Evolutionary conservation across 2,113 vertebrate genomes (phyloP).

Genomic region (Apistogramma diplotaenia): DNA sequence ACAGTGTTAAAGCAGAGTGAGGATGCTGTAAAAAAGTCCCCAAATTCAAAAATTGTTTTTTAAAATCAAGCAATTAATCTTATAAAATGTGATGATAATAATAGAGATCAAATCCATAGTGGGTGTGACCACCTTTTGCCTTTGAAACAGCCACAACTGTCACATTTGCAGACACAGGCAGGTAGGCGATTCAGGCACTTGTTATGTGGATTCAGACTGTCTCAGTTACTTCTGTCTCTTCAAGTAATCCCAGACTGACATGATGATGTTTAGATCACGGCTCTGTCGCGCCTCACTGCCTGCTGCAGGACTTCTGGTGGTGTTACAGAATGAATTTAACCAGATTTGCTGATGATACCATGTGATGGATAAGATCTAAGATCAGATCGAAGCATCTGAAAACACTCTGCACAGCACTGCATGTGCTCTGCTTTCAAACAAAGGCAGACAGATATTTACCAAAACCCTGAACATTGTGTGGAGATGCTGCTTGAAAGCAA

Average conservation of each 20-base stretch:
- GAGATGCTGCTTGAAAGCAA: not conserved
- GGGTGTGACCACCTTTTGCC: no score
- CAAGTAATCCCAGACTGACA: not conserved
- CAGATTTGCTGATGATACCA: not conserved
- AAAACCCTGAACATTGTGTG: not conserved
- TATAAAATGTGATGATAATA: no score
- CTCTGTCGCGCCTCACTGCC: not conserved
- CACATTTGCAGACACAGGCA: no score
- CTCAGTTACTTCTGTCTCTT: not conserved
- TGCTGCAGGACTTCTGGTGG: not conserved
- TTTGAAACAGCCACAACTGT: no score
- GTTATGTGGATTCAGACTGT: not conserved
- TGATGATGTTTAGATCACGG: not conserved
- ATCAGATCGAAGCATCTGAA: not conserved
- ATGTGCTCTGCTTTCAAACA: not conserved
- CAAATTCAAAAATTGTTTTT: no score
- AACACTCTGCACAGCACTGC: not conserved
- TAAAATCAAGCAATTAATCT: no score
- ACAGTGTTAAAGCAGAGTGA: not conserved
- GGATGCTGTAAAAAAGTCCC: not conserved
- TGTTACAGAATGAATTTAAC: not conserved
- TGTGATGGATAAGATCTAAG: not conserved
- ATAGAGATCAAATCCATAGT: no score
- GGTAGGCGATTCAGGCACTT: not conserved
- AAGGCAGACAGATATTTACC: not conserved